Evolutionary conservation across 2,888 invertebrate genomes (phyloP).

Genomic region (Andrena hattorfiana): DNA sequence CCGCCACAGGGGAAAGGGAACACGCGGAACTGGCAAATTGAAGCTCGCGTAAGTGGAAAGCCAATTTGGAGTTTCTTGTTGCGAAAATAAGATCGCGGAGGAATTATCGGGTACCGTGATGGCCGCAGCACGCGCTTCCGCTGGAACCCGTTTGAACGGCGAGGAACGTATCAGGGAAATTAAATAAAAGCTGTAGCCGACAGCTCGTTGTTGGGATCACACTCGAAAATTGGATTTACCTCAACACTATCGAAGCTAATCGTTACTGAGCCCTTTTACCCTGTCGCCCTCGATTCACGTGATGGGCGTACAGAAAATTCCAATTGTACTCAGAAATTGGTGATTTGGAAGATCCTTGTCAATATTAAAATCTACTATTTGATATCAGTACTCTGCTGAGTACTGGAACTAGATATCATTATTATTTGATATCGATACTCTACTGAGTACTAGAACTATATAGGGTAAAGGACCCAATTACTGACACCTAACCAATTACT

Average conservation of each 20-base stretch:
- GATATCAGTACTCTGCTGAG: not conserved
- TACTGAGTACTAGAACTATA: too few relatives aligned
- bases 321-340: not conserved
- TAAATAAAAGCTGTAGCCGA: slow-evolving; percentile 16
- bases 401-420: too few relatives aligned
- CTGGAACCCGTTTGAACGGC: not conserved
- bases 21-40: slow-evolving; percentile 60
- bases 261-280: not conserved
- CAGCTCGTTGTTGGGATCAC: not conserved
- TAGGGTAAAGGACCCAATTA: too few relatives aligned
- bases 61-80: slow-evolving; percentile 67
- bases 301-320: not conserved
- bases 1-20: slow-evolving; percentile 6
- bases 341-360: not conserved
- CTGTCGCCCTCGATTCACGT: not conserved
- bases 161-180: slow-evolving; percentile 19
- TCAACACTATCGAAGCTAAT: not conserved
- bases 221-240: not conserved
- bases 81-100: slow-evolving; percentile 63
- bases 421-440: too few relatives aligned
- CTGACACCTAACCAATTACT: too few relatives aligned
- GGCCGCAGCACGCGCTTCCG: slow-evolving; percentile 15
- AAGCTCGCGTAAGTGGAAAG: slow-evolving; percentile 68
- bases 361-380: too few relatives aligned
- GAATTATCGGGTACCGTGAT: slow-evolving; percentile 62